A percentile compares a stretch with the other conserved stretches of the same genome.
Conservation (phyloP, 2,888 invertebrate species). For the Iphiclides podalirius region DNA sequence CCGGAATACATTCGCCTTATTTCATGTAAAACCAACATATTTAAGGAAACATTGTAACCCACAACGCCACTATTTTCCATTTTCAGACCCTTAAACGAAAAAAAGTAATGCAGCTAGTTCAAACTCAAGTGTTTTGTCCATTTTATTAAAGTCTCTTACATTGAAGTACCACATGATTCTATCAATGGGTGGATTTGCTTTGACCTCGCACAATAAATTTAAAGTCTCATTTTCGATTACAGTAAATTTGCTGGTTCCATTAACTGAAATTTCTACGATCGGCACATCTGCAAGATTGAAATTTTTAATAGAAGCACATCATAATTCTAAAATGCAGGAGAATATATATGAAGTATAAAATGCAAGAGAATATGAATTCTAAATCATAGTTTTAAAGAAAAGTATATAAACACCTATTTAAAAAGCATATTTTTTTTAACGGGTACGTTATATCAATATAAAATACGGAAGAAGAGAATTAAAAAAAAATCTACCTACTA, state of each 20-base stretch:
- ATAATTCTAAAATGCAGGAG: too few species aligned
- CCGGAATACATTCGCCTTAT: conserved; percentile 57
- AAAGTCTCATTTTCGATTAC: conserved; percentile 66
- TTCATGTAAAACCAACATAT: conserved; percentile 51
- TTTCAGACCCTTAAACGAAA: conserved; percentile 52
- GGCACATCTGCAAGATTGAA: conserved; percentile 61
- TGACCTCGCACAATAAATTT: conserved; percentile 63
- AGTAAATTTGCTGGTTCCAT: conserved; percentile 53
- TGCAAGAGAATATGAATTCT: too few species aligned
- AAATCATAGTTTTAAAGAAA: not conserved
- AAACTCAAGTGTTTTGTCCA: too few species aligned
- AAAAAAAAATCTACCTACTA: conserved; percentile 37
- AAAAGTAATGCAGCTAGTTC: too few species aligned
- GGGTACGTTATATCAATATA: too few species aligned
- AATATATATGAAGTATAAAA: too few species aligned
- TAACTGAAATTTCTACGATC: conserved; percentile 58
- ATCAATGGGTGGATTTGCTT: conserved; percentile 69
- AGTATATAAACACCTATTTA: not conserved
- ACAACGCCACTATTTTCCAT: conserved; percentile 55
- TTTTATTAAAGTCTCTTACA: conserved; percentile 47
- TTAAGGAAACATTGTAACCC: conserved; percentile 49
- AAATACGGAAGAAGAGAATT: not conserved
- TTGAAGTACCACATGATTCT: conserved; percentile 67
- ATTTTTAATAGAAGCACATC: too few species aligned
- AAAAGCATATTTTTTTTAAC: too few species aligned